Percentiles rank a stretch among this genome's conserved stretches.
phyloP scores from a whole-genome alignment of 2,113 vertebrate genomes.

The Nymphicus hollandicus region DNA sequence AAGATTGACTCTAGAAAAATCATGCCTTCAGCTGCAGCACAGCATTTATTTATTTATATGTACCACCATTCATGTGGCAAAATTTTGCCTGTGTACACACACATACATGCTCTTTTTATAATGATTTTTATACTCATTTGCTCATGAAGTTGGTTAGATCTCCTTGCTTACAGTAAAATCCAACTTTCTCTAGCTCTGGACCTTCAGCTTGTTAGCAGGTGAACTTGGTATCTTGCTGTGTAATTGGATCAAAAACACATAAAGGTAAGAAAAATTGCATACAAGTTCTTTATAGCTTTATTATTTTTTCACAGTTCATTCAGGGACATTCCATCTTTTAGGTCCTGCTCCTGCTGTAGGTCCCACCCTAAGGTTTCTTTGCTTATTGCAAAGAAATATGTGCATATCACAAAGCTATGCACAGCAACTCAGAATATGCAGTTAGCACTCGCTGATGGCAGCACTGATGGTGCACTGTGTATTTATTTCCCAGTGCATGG shows the following conservation, averaged over 20 bases:
- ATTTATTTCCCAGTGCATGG: neutral
- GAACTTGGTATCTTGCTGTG: neutral
- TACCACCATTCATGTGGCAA: neutral
- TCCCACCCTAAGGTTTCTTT: neutral
- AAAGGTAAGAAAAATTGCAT: neutral
- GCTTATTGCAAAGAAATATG: neutral
- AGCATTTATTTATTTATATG: neutral
- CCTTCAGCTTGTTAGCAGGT: neutral
- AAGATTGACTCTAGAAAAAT: neutral
- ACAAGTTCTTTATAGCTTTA: neutral
- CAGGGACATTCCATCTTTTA: neutral
- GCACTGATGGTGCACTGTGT: neutral
- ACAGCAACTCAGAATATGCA: neutral
- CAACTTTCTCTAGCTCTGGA: neutral
- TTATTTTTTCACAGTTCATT: neutral
- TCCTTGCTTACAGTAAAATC: neutral
- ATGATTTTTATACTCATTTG: neutral
- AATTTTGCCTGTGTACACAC: neutral
- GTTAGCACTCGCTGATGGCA: neutral
- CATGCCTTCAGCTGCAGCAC: neutral
- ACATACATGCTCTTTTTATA: fast-evolving
- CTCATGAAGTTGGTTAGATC: neutral
- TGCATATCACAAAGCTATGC: neutral
- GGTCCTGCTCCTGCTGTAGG: neutral
- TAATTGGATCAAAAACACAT: neutral